phyloP scores from a whole-genome alignment of 1,140 invertebrate species.

The Drosophila melanogaster region Release_6_plus_ISO1_MT NT_033779.5:15089501-15090000 shows the following conservation, averaged over 20 bases:
- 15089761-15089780: too few species aligned
- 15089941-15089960: slow-evolving; percentile 13
- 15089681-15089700: slow-evolving; percentile 34
- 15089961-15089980: slow-evolving; percentile 9
- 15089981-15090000: slow-evolving; percentile 11
- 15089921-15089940: neutral
- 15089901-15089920: neutral
- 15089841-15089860: too few species aligned
- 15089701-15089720: too few species aligned
- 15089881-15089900: too few species aligned
- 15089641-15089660: slow-evolving; percentile 28
- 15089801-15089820: too few species aligned
- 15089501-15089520: slow-evolving; percentile 12
- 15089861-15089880: neutral
- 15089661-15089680: slow-evolving; percentile 46
- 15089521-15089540: slow-evolving; percentile 61
- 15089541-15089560: slow-evolving; percentile 29
- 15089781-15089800: too few species aligned
- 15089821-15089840: too few species aligned
- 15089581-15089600: neutral
- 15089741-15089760: too few species aligned
- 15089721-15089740: too few species aligned
- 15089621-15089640: slow-evolving; percentile 23
- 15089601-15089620: neutral
- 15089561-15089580: neutral